Base-by-base conservation (phyloP, 2,888 invertebrate genomes). In the Subacronicta megacephala region DNA sequence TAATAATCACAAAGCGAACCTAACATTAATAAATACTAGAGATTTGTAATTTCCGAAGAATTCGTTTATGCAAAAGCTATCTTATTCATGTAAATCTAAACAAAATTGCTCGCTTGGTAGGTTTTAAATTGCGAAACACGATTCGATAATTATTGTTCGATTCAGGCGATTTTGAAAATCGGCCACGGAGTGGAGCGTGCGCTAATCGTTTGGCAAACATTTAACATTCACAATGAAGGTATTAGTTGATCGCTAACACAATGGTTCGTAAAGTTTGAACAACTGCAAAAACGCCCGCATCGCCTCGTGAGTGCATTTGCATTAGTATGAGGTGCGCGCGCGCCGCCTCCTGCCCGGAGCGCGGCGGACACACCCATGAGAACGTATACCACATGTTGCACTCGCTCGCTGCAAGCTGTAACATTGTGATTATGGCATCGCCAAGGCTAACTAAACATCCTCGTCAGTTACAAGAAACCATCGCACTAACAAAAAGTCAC, bases 81-180 rank as follows among this genome's bases (percentile, higher is more conserved):
- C 7, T n/a, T 31, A 36, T 37, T 9, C 20, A 49, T 26, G n/a
- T 9, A 35, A 50, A 55, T 44, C 20, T 26, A 26, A 13, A 52
- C 3, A 45, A 37, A 47, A 44, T 33, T 60, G 10, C 51, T 51
- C 45, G 35, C 41, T 50, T 31, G 38, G 41, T 9, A 37, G 36
- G 38, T 70, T 45, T n/a, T 20, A 10, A 47, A 47, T 57, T 41
- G 38, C 29, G 42, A 38, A 45, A 15, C n/a, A 44, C 57, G 40
- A 67, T 63, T 49, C 20, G 45, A 44, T 58, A 71, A 65, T 58
- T 66, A 65, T 59, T 58, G 38, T 37, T 46, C 7, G 31, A 50
- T 61, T 49, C 55, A 53, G 36, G 12, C 33, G 41, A 60, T 49
- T 49, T 42, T 23, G 16, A 37, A 26, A 23, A 46, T 55, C 20